These are phyloP conservation scores for Nemoura dubitans DNA, from an alignment of 2,888 invertebrate genomes.

Conservation along the genomic window DNA sequence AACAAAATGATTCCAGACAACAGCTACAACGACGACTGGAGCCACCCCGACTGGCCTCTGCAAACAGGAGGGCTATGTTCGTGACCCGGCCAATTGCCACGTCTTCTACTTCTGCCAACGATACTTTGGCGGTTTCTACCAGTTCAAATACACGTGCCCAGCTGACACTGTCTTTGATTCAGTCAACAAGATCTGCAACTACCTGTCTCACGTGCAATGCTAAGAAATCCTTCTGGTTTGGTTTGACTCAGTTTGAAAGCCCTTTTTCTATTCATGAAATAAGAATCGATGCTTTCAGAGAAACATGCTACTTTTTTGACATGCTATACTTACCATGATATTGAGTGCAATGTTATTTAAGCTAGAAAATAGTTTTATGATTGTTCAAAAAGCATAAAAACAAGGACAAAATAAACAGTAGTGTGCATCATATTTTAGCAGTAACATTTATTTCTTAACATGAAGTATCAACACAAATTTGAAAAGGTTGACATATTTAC, in stretches of 20 bases:
- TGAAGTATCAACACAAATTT: too few species aligned
- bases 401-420: background rate
- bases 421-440: background rate
- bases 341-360: background rate
- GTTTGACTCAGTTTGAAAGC: too few species aligned
- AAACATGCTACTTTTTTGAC: background rate
- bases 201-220: background rate
- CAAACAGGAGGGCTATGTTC: background rate
- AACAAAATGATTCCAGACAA: too few species aligned
- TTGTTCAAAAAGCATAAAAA: background rate
- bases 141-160: background rate
- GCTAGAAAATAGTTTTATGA: background rate
- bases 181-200: background rate
- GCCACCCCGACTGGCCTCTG: background rate
- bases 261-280: background rate
- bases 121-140: background rate
- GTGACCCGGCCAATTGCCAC: background rate
- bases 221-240: background rate
- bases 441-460: background rate
- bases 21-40: background rate
- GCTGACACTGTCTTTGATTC: background rate
- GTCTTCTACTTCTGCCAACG: slow-evolving; percentile 7
- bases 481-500: too few species aligned
- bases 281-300: background rate
- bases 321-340: background rate